A percentile compares a stretch with the other conserved stretches of the same genome.
phyloP scores from a whole-genome alignment of 2,888 invertebrate genomes.

The Beris chalybata region DNA sequence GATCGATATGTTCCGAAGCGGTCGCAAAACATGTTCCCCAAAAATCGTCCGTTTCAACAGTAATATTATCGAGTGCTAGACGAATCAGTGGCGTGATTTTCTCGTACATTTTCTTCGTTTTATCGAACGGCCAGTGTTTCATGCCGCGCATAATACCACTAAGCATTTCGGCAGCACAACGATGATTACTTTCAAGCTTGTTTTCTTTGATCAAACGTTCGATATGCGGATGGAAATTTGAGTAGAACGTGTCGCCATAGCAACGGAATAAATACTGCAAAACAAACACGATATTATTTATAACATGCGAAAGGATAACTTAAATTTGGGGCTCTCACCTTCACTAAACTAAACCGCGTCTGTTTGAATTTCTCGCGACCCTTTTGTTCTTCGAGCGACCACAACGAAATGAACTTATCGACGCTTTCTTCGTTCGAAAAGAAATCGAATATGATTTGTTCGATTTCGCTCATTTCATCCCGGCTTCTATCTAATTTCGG shows the following conservation, averaged over 20 bases:
- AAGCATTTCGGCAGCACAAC: slow-evolving; percentile 80
- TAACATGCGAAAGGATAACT: background rate
- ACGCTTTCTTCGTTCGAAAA: slow-evolving; percentile 70
- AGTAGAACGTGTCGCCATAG: slow-evolving; percentile 69
- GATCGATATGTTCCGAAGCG: slow-evolving; percentile 71
- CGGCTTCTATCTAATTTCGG: slow-evolving; percentile 60
- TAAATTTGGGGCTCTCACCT: slow-evolving; percentile 58
- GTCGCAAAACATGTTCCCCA: slow-evolving; percentile 75
- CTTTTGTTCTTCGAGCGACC: slow-evolving; percentile 84
- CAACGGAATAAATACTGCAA: slow-evolving; percentile 71
- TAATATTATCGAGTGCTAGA: slow-evolving; percentile 64
- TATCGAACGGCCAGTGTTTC: slow-evolving; percentile 76
- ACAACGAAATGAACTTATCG: slow-evolving; percentile 69
- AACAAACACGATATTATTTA: background rate
- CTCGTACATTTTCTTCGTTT: slow-evolving; percentile 64
- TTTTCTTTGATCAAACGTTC: slow-evolving; percentile 69
- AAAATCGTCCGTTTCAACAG: slow-evolving; percentile 65
- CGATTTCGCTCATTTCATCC: slow-evolving; percentile 65
- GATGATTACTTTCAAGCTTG: slow-evolving; percentile 75
- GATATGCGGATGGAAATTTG: slow-evolving; percentile 67
- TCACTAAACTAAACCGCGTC: slow-evolving; percentile 70
- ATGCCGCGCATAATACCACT: slow-evolving; percentile 79
- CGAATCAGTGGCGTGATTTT: slow-evolving; percentile 67
- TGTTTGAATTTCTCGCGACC: slow-evolving; percentile 79
- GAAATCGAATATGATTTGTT: slow-evolving; percentile 67